Percentiles rank a stretch among this genome's conserved stretches.
Evolutionary conservation across 2,888 invertebrate genomes (phyloP).

Genomic region (Tubulanus polymorphus): DNA sequence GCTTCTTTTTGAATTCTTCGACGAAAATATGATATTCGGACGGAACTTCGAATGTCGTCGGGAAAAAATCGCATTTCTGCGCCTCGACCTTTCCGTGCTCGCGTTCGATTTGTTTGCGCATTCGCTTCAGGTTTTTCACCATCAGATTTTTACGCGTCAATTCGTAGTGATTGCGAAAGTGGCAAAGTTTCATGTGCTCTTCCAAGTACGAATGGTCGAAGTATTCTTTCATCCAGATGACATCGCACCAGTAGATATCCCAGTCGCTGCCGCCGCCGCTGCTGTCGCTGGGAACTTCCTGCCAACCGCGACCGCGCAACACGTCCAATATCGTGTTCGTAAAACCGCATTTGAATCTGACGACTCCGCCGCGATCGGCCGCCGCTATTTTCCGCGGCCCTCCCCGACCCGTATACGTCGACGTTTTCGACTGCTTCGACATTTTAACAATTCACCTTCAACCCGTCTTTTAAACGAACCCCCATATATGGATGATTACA

Average conservation of each 20-base stretch:
- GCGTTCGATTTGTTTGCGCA: constrained; percentile 51
- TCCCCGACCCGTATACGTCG: too few species aligned
- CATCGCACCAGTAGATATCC: constrained; percentile 63
- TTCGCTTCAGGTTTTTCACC: constrained; percentile 58
- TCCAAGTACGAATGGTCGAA: constrained; percentile 55
- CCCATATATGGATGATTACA: too few species aligned
- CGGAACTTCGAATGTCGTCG: constrained; percentile 62
- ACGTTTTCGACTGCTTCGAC: too few species aligned
- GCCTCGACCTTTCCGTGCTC: constrained; percentile 54
- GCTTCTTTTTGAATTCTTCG: constrained; percentile 60
- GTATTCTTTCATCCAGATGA: constrained; percentile 57
- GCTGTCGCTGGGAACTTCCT: constrained; percentile 35
- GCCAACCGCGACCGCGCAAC: constrained; percentile 48
- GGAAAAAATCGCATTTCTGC: constrained; percentile 58
- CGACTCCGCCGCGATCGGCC: constrained; percentile 40
- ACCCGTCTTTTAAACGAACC: too few species aligned
- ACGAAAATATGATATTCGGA: constrained; percentile 62
- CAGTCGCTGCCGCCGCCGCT: constrained; percentile 56
- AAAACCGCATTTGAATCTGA: constrained; percentile 49
- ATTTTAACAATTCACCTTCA: too few species aligned
- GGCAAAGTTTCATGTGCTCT: constrained; percentile 59
- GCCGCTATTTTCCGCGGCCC: too few species aligned
- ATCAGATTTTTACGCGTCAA: constrained; percentile 62
- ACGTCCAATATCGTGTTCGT: constrained; percentile 53
- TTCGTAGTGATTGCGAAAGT: constrained; percentile 62